Conservation (phyloP, 2,797 vertebrate species). For the Sebastes hubbsi region DNA sequence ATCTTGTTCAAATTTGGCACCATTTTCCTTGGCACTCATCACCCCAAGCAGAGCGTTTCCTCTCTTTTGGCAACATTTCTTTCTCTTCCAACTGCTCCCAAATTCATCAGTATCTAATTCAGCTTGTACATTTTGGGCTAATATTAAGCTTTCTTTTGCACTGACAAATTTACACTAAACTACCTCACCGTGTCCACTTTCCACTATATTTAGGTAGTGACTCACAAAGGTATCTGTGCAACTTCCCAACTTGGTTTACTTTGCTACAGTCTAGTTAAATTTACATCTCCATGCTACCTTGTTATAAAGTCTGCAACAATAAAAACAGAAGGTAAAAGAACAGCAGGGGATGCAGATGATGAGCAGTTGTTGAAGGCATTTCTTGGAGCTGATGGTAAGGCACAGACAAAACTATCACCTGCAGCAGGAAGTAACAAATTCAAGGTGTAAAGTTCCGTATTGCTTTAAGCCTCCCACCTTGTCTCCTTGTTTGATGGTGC, state of each 20-base stretch:
- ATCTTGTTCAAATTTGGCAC: not conserved
- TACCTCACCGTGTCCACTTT: not conserved
- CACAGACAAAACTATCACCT: conserved; percentile 4
- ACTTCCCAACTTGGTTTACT: not conserved
- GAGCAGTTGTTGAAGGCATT: conserved; percentile 1
- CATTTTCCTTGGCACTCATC: not conserved
- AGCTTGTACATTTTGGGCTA: not conserved
- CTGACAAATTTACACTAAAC: not conserved
- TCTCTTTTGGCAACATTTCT: not conserved
- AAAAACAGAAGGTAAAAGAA: not conserved
- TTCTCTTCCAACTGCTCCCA: not conserved
- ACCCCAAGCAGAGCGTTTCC: not conserved
- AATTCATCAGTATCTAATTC: not conserved
- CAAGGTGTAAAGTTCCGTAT: not conserved
- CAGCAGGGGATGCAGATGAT: conserved; percentile 22
- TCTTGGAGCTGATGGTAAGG: not conserved
- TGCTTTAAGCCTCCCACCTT: conserved; percentile 11
- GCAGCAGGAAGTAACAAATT: conserved; percentile 3
- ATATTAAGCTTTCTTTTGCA: not conserved
- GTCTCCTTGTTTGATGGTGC: not conserved
- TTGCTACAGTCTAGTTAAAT: not conserved
- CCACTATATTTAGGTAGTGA: not conserved
- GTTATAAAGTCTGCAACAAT: not conserved
- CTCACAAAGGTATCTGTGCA: not conserved
- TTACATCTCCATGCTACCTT: not conserved